Base-by-base conservation (phyloP, 2,888 invertebrate genomes). In the Alitta virens region DNA sequence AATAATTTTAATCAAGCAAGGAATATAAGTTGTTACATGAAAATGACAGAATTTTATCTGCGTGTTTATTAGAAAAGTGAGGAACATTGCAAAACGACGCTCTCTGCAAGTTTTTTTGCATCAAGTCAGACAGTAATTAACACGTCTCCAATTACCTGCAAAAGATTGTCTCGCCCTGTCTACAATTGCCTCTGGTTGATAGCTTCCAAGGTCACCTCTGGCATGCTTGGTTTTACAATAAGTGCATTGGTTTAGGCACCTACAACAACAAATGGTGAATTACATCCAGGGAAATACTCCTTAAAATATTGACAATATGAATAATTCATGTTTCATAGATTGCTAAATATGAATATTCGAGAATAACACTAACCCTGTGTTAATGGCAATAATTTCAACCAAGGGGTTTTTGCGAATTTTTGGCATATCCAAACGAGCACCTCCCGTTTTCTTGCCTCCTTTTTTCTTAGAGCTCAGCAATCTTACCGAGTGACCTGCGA, bases 191-290 rank as follows among this genome's bases (percentile, higher is more conserved):
- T 91, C 90, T 0, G 92, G 90, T 0, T 89, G 88, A 80, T 97
- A 97, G 78, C 95, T 96, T 0, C 92, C 95, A n/a, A 99, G 83
- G 78, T 97, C 94, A 0, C 99, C 99, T 56, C 99, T 83, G 0
- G 98, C 98, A 81, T 96, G 95, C 78, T 96, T 97, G 0, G 97
- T 98, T 83, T 98, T 99, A 79, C 98, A 99, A 78, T 99, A 99
- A 0, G 98, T 97, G 81, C 99, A 99, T 76, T 96, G 94, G 84
- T 99, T 99, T 1, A 99, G 84, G 74, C 99, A 99, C 0, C 83
- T 83, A 63, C 12, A 66, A 68, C 46, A 50, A 65, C n/a, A n/a
- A n/a, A n/a, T n/a, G n/a, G n/a, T n/a, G n/a, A n/a, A n/a, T n/a
- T n/a, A n/a, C n/a, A n/a, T n/a, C n/a, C n/a, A n/a, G n/a, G n/a